Percentiles rank a stretch among this genome's conserved stretches.
These are phyloP conservation scores for Charaxes varanes DNA, from an alignment of 1,140 invertebrate genomes.

Conservation along the genomic window DNA sequence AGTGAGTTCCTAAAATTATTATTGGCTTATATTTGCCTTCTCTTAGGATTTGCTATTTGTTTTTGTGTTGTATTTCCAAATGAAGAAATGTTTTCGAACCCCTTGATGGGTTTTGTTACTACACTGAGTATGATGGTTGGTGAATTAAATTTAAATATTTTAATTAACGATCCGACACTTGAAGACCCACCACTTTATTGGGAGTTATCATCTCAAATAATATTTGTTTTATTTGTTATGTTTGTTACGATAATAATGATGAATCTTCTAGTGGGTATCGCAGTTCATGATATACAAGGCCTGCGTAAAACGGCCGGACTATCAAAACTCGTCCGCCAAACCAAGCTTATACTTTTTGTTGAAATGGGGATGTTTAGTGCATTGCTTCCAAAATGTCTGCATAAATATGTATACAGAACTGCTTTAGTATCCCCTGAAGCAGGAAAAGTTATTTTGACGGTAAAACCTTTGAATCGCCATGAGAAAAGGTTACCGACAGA, in stretches of 20 bases:
- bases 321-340: slow-evolving; percentile 79
- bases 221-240: slow-evolving; percentile 78
- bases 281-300: slow-evolving; percentile 81
- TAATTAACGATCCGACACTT: slow-evolving; percentile 73
- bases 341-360: slow-evolving; percentile 79
- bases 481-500: slow-evolving; percentile 79
- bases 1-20: slow-evolving; percentile 78
- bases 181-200: slow-evolving; percentile 55
- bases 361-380: slow-evolving; percentile 78
- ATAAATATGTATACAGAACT: slow-evolving; percentile 69
- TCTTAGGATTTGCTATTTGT: slow-evolving; percentile 79
- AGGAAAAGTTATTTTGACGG: slow-evolving; percentile 76
- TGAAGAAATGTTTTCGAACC: slow-evolving; percentile 77
- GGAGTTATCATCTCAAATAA: slow-evolving; percentile 77
- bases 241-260: slow-evolving; percentile 82
- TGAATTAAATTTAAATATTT: slow-evolving; percentile 78
- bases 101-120: slow-evolving; percentile 76
- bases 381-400: slow-evolving; percentile 72
- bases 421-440: slow-evolving; percentile 74
- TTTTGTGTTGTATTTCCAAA: slow-evolving; percentile 80
- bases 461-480: slow-evolving; percentile 78
- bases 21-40: slow-evolving; percentile 77
- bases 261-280: slow-evolving; percentile 82
- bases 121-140: slow-evolving; percentile 82
- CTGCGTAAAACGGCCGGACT: slow-evolving; percentile 80